phyloP scores from a whole-genome alignment of 2,113 vertebrate species.

The Festucalex cinctus region DNA sequence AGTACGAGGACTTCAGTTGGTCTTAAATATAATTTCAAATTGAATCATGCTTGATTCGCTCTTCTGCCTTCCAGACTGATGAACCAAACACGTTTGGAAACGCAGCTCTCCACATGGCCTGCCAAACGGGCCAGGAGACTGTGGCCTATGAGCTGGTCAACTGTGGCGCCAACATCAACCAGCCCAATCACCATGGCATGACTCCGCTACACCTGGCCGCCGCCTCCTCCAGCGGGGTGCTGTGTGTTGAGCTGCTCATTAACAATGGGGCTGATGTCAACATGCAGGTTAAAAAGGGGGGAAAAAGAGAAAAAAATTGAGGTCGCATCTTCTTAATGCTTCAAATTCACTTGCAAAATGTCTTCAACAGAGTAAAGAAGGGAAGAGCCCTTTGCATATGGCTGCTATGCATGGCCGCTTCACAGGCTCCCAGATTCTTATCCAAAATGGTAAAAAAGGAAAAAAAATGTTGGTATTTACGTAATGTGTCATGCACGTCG shows the following conservation, averaged over 20 bases:
- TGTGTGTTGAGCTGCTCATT: constrained; percentile 91
- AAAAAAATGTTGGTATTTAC: constrained; percentile 5
- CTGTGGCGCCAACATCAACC: constrained; percentile 88
- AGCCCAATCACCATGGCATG: constrained; percentile 84
- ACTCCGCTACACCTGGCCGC: constrained; percentile 91
- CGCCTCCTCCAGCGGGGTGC: constrained; percentile 87
- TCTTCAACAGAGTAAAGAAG: constrained; percentile 85
- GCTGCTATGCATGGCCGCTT: constrained; percentile 92
- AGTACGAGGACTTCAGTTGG: too few species aligned
- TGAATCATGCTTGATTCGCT: too few species aligned
- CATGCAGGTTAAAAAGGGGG: constrained; percentile 75
- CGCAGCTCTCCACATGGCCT: constrained; percentile 94
- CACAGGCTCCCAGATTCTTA: constrained; percentile 94
- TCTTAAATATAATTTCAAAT: too few species aligned
- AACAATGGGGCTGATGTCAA: constrained; percentile 93
- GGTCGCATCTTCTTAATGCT: neutral
- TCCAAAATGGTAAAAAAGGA: constrained; percentile 87
- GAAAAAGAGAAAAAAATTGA: neutral
- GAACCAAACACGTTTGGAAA: constrained; percentile 88
- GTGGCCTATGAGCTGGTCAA: constrained; percentile 92
- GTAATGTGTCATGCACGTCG: neutral
- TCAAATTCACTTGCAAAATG: constrained; percentile 1
- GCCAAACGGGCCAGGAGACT: constrained; percentile 87
- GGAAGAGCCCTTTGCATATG: constrained; percentile 94
- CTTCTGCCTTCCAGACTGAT: constrained; percentile 78